Conservation (phyloP, 1,140 invertebrate species). For the Thaumetopoea pityocampa region DNA sequence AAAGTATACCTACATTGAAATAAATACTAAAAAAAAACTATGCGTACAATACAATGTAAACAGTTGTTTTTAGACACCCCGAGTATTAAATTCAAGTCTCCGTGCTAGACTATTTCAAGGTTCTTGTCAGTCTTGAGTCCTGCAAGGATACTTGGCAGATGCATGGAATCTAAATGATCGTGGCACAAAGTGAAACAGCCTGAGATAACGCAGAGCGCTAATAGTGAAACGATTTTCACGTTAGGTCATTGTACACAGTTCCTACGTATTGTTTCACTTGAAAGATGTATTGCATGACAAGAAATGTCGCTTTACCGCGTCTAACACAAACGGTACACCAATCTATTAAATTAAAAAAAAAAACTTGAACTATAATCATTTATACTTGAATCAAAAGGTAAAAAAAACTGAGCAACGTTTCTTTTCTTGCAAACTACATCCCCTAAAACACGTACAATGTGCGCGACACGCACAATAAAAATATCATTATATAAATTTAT, state of each 20-base stretch:
- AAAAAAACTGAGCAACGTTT: not conserved
- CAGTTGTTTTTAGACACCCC: conserved; percentile 46
- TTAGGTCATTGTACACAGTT: conserved; percentile 2
- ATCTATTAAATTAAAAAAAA: too few relatives aligned
- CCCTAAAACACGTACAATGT: conserved; percentile 38
- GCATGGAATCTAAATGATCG: conserved; percentile 19
- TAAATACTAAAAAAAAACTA: conserved; percentile 17
- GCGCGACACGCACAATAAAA: conserved; percentile 53
- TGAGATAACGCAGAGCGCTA: too few relatives aligned
- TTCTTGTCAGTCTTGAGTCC: conserved; percentile 61
- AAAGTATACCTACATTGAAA: conserved; percentile 6
- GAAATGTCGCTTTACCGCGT: not conserved
- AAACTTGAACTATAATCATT: too few relatives aligned
- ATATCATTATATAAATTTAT: conserved; percentile 57
- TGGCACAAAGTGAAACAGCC: conserved; percentile 26
- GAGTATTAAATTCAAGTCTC: conserved; percentile 31
- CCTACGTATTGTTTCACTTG: not conserved
- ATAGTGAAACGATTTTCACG: conserved; percentile 1
- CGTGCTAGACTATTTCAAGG: conserved; percentile 46
- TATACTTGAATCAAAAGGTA: too few relatives aligned
- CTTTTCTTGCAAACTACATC: conserved; percentile 18
- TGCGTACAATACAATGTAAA: conserved; percentile 6
- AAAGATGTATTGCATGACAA: conserved; percentile 5
- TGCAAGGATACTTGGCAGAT: conserved; percentile 40
- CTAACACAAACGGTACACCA: not conserved